These are phyloP conservation scores for Coleophora deauratella DNA, from an alignment of 2,888 invertebrate species.

Conservation along the genomic window DNA sequence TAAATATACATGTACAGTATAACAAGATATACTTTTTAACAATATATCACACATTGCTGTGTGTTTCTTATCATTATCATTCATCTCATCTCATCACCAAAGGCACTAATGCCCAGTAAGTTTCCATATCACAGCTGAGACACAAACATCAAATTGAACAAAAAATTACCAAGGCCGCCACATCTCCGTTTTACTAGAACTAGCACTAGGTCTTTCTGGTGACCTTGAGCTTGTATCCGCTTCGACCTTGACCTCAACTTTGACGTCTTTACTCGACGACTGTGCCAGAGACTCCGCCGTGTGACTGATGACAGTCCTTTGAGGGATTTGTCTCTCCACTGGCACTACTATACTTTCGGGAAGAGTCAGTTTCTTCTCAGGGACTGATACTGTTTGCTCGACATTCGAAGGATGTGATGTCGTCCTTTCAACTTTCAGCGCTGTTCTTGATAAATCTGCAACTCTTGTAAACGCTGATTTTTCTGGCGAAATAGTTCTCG, in stretches of 20 bases:
- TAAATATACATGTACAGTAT: background rate
- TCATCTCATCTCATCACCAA: too few relatives aligned
- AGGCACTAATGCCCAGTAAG: too few relatives aligned
- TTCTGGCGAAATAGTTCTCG: slow-evolving; percentile 8
- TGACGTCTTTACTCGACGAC: slow-evolving; percentile 25
- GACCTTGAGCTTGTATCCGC: slow-evolving; percentile 45
- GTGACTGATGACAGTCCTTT: slow-evolving; percentile 58
- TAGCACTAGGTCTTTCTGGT: slow-evolving; percentile 43
- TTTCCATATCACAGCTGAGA: too few relatives aligned
- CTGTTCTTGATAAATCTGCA: background rate
- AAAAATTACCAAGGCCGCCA: slow-evolving; percentile 59
- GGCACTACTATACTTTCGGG: slow-evolving; percentile 51
- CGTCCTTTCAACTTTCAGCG: too few relatives aligned
- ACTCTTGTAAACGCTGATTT: slow-evolving; percentile 35
- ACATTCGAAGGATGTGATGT: too few relatives aligned
- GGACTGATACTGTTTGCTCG: slow-evolving; percentile 19
- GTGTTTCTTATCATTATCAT: too few relatives aligned
- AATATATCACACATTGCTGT: too few relatives aligned
- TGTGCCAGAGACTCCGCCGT: slow-evolving; percentile 57
- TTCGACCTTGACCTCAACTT: slow-evolving; percentile 23
- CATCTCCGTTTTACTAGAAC: slow-evolving; percentile 37
- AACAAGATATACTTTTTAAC: too few relatives aligned
- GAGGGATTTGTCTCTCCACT: slow-evolving; percentile 26
- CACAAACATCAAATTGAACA: background rate
- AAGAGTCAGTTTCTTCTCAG: slow-evolving; percentile 36